Conservation (phyloP, 2,113 vertebrate species). For the Paradoxurus hermaphroditus region DNA sequence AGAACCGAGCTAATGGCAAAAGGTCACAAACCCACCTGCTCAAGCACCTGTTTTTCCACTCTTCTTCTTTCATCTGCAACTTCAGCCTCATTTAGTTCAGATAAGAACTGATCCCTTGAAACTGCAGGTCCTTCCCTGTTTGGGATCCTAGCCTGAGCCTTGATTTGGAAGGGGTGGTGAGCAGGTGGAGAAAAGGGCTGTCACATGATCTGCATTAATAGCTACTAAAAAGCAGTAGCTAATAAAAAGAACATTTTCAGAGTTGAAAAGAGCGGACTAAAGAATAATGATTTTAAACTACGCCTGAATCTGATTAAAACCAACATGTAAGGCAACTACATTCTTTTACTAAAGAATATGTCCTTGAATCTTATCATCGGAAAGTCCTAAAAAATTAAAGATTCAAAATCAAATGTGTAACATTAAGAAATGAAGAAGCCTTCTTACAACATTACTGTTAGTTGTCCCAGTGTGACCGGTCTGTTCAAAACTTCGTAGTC, state of each 20-base stretch:
- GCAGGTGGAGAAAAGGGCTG: background rate
- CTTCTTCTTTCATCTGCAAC: slow-evolving; percentile 22
- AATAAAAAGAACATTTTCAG: background rate
- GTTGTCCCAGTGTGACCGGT: background rate
- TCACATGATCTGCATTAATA: background rate
- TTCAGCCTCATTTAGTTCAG: slow-evolving; percentile 55
- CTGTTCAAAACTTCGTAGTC: background rate
- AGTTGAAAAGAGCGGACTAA: background rate
- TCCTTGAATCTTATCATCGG: background rate
- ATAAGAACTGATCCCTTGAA: slow-evolving; percentile 45
- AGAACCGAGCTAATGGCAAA: slow-evolving; percentile 58
- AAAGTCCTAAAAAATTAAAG: background rate
- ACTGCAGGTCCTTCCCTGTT: background rate
- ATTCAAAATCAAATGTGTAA: background rate
- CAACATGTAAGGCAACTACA: background rate
- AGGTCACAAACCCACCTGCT: slow-evolving; percentile 51
- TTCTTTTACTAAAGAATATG: background rate
- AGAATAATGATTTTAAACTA: slow-evolving; percentile 20
- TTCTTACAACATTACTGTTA: background rate
- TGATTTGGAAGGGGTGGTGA: background rate
- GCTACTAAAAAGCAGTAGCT: background rate
- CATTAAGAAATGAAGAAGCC: background rate
- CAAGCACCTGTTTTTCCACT: slow-evolving; percentile 47
- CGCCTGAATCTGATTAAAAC: background rate
- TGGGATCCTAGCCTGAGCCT: background rate